Base-by-base conservation (phyloP, 2,888 invertebrate genomes). In the Drosophila tripunctata region DNA sequence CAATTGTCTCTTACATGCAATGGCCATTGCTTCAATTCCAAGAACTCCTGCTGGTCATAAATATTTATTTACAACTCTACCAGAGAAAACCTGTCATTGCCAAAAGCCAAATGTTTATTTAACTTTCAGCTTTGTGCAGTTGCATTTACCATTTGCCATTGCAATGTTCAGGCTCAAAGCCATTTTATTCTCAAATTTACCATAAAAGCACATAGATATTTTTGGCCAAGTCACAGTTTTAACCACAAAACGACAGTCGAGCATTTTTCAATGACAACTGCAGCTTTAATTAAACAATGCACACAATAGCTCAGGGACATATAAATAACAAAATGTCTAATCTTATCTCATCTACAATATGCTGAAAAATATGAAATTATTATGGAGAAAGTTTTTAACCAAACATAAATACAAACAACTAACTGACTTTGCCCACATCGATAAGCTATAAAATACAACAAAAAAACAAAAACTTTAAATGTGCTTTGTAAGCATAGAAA, bases 1-100 rank as follows among this genome's bases (percentile, higher is more conserved):
- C 87, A 86, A 86, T 86, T 86, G 87, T 81, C 87, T 80, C 63
- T 83, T 70, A 74, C 87, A 76, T 80, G 70, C 70, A 67, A 73
- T 79, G 56, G n/a, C 62, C 38, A 31, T 47, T 47, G 31, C 57
- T 15, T 21, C 14, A 35, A 35, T 33, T 55, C 21, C 21, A 14
- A 41, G 41, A 43, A 14, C 30, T 33, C 21, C 71, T 47, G 14
- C 48, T 35, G 81, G 75, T 56, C 84, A 86, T 81, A 81, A 81
- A 87, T 87, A 87, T 86, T 81, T 81, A 81, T 87, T 87, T 80
- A 80, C 84, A 87, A 67, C 63, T 67, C 63, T 62, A 56, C 74
- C n/a, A n/a, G n/a, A 69, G 30, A 83, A 83, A 79, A 80, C 47
- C 75, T 87, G 85, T 80, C 84, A 81, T 52, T 62, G 81, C 75